Base-by-base conservation (phyloP, 2,113 vertebrate genomes). In the Apteryx owenii region DNA sequence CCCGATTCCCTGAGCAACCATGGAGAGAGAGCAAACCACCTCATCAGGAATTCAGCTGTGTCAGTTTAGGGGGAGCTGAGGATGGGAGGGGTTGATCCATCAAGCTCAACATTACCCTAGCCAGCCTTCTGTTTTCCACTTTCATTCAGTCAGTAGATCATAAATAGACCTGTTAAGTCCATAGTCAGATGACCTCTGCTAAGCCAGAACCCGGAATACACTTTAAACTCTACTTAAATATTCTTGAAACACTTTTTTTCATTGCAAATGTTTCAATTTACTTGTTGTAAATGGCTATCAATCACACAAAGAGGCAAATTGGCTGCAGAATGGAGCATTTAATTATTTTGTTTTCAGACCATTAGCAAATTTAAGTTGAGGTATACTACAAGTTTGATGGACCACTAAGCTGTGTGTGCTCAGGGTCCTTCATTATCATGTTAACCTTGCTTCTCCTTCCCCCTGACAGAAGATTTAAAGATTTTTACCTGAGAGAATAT, bases 41-140 rank as follows among this genome's bases (percentile, higher is more conserved):
- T 95, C 77, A 97, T 95, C 77, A 96, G 88, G 72, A 96, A 97
- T 97, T 96, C 90, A 89, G 2, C 33, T 78, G 31, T 94, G 78
- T 77, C 93, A 72, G 42, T 85, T 81, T 51, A 89, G 75, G 65
- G 40, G 46, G 78, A 81, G 54, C 38, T 58, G 51, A 86, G 14
- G 53, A 51, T 68, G 60, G 82, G 73, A 91, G 60, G 62, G 70
- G 86, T 50, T 91, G 93, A 94, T 95, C 71, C 69, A 91, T 96
- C 87, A 95, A 72, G 17, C 17, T 89, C 90, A 75, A 85, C 51
- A 44, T 10, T 66, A 90, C 73, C 50, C 53, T 53, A 89, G 65
- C 31, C 56, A 91, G 48, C 60, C 58, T 89, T 93, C 36, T 26
- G 33, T 69, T 94, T 81, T 82, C 76, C 80, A 12, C 80, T 85